Conservation (phyloP, 2,888 invertebrate genomes). For the Acanthosoma haemorrhoidale region DNA sequence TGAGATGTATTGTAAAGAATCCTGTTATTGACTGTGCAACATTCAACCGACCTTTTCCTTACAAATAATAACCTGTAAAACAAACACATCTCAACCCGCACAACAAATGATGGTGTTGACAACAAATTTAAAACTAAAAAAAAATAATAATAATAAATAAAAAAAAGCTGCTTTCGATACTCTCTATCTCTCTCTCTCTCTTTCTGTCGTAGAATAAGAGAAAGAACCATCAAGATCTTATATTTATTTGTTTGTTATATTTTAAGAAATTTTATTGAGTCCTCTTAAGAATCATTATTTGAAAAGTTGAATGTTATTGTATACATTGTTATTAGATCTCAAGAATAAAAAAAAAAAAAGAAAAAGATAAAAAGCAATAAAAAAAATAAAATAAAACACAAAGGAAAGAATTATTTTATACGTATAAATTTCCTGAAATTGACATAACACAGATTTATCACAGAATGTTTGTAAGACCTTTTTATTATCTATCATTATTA, state of each 20-base stretch:
- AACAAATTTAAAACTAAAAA: too few relatives aligned
- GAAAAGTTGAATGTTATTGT: not conserved
- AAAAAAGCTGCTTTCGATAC: not conserved
- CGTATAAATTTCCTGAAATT: not conserved
- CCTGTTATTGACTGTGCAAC: slow-evolving; percentile 11
- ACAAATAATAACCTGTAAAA: not conserved
- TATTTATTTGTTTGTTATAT: slow-evolving; percentile 8
- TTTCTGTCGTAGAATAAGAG: too few relatives aligned
- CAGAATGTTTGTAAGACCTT: not conserved
- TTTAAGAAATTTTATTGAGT: slow-evolving; percentile 7
- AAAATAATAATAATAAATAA: too few relatives aligned
- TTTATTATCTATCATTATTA: not conserved
- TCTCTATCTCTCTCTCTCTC: too few relatives aligned
- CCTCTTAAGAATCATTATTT: not conserved
- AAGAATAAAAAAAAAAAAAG: not conserved
- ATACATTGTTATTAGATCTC: slow-evolving; percentile 6
- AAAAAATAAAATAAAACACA: not conserved
- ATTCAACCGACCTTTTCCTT: not conserved
- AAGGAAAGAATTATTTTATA: slow-evolving; percentile 2
- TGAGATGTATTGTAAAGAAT: slow-evolving; percentile 19
- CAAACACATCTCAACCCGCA: too few relatives aligned
- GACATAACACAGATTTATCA: slow-evolving; percentile 8
- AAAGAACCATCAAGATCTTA: not conserved
- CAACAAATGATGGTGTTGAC: too few relatives aligned
- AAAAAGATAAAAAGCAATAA: not conserved